Evolutionary conservation across 1,140 invertebrate species (phyloP).

Genomic region (Lordiphosa collinella): DNA sequence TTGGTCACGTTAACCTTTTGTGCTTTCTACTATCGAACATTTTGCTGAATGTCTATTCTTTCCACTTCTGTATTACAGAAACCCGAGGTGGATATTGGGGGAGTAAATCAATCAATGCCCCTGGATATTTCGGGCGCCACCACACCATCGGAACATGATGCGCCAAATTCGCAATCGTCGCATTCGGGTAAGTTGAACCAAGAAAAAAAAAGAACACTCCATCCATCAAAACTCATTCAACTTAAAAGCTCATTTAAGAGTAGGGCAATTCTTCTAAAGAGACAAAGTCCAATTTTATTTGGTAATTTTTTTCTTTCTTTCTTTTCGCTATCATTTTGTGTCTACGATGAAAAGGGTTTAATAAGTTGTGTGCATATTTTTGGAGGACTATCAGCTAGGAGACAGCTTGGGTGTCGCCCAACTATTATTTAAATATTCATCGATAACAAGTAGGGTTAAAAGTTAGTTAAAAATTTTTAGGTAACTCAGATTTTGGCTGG

Average conservation of each 20-base stretch:
- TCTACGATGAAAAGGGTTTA: neutral
- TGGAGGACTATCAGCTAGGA: too few species aligned
- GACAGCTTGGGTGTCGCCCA: too few species aligned
- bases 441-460: too few species aligned
- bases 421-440: too few species aligned
- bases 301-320: slow-evolving; percentile 11
- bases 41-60: slow-evolving; percentile 29
- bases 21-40: neutral
- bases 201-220: neutral
- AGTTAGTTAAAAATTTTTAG: too few species aligned
- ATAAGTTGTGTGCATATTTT: too few species aligned
- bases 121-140: slow-evolving; percentile 78
- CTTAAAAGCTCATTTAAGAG: slow-evolving; percentile 13
- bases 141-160: slow-evolving; percentile 78
- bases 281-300: neutral
- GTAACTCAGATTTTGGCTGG: slow-evolving; percentile 8
- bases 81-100: slow-evolving; percentile 75
- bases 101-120: slow-evolving; percentile 76
- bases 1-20: slow-evolving; percentile 58
- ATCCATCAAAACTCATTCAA: slow-evolving; percentile 34
- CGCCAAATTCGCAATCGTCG: slow-evolving; percentile 76
- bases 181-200: slow-evolving; percentile 68
- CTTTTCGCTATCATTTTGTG: slow-evolving; percentile 11
- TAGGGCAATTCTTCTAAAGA: slow-evolving; percentile 18
- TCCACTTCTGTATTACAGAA: slow-evolving; percentile 49